Evolutionary conservation across 1,140 invertebrate genomes (phyloP).

Genomic region (Drosophila nannoptera): DNA sequence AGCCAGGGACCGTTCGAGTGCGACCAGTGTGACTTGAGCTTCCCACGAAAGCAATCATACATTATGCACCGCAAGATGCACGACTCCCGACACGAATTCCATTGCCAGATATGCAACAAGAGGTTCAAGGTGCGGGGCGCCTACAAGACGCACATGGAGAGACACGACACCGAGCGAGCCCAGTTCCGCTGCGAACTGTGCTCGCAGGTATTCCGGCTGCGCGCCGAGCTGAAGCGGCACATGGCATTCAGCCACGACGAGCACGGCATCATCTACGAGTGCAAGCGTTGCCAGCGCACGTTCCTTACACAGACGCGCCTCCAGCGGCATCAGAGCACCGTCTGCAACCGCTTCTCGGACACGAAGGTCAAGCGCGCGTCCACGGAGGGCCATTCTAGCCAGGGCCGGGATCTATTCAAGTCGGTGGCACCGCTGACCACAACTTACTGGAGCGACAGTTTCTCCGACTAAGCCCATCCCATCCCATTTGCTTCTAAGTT

Average conservation of each 20-base stretch:
- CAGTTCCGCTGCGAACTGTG: slow-evolving; percentile 70
- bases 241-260: slow-evolving; percentile 68
- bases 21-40: slow-evolving; percentile 62
- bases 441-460: slow-evolving; percentile 80
- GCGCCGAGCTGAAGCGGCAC: slow-evolving; percentile 66
- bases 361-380: slow-evolving; percentile 34
- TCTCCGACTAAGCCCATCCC: slow-evolving; percentile 72
- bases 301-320: slow-evolving; percentile 60
- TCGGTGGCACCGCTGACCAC: slow-evolving; percentile 79
- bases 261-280: slow-evolving; percentile 62
- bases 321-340: slow-evolving; percentile 62
- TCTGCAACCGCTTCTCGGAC: slow-evolving; percentile 48
- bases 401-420: slow-evolving; percentile 79
- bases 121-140: slow-evolving; percentile 77
- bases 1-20: slow-evolving; percentile 54
- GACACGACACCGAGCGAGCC: slow-evolving; percentile 69
- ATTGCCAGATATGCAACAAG: slow-evolving; percentile 77
- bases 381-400: slow-evolving; percentile 37
- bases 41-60: slow-evolving; percentile 78
- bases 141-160: slow-evolving; percentile 78
- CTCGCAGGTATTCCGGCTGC: slow-evolving; percentile 55
- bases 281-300: slow-evolving; percentile 72
- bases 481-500: not conserved
- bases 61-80: slow-evolving; percentile 81
- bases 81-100: slow-evolving; percentile 80